Base-by-base conservation (phyloP, 2,113 vertebrate genomes). In the Epinephelus cyanopodus region DNA sequence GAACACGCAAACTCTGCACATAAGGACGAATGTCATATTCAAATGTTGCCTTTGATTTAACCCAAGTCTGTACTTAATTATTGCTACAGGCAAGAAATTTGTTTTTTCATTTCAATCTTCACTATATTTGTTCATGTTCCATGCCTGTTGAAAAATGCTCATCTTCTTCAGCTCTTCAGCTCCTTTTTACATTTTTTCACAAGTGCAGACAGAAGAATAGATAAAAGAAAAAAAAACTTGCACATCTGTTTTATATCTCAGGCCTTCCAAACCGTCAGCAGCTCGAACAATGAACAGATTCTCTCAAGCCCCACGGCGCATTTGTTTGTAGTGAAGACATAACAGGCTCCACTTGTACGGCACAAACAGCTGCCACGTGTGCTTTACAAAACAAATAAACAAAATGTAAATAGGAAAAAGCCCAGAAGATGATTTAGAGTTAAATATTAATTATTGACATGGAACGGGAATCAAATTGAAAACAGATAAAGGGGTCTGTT, bases 241-340 rank as follows among this genome's bases (percentile, higher is more conserved):
- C 53, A 21, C 74, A 78, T 57, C 81, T 86, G 84, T 47, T 70
- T 73, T 42, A 47, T 50, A 70, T 83, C 76, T 54, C 33, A 48
- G 45, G 56, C n/a, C 48, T 17, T 42, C 29, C 15, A 81, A 52
- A 74, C 70, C 73, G 37, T 67, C 70, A 23, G 71, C 53, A 73
- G 37, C 67, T 25, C 69, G 63, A 83, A 29, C 5, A 42, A 54
- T 25, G 47, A 84, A 75, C 50, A 79, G 60, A 67, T 72, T 62
- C n/a, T 75, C 29, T 18, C 1, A 2, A 70, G 29, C 72, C 76
- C 45, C 37, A 19, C 21, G 6, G 18, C 42, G 5, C 6, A 37
- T 37, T 37, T 2, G 0, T 71, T 37, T 77, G 42, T 39, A n/a
- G 33, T 48, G n/a, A 52, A 19, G 69, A 71, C n/a, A 54, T 33